Percentiles rank a stretch among this genome's conserved stretches.
These are phyloP conservation scores for Patella pellucida DNA, from an alignment of 2,888 invertebrate species.

Conservation along the genomic window DNA sequence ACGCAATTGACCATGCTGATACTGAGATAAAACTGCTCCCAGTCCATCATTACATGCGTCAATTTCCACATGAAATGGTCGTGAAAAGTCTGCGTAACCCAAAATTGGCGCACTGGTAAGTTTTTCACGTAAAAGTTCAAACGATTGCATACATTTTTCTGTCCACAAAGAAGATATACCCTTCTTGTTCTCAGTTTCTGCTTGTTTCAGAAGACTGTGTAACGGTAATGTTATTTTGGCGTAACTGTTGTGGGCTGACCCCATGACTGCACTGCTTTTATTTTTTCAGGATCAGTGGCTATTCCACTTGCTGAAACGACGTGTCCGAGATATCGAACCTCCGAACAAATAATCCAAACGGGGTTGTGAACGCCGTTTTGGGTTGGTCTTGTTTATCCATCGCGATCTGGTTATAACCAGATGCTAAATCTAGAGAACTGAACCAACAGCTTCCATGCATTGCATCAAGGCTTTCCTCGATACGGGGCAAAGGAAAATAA, in stretches of 20 bases:
- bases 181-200: no score
- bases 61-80: conserved; percentile 4
- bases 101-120: conserved; percentile 14
- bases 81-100: conserved; percentile 18
- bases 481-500: conserved; percentile 22
- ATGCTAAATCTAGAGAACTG: no score
- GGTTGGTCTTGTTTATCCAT: background rate
- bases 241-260: background rate
- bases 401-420: no score
- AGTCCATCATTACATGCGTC: conserved; percentile 14
- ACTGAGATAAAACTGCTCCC: conserved; percentile 24
- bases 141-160: no score
- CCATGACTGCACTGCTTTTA: conserved; percentile 11
- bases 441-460: background rate
- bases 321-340: conserved; percentile 22
- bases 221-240: no score
- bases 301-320: conserved; percentile 19
- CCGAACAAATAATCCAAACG: no score
- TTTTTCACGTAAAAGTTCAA: background rate
- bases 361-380: no score
- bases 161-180: no score
- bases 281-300: conserved; percentile 17
- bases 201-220: no score
- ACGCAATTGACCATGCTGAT: background rate
- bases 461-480: conserved; percentile 26